These are phyloP conservation scores for Colletes gigas DNA, from an alignment of 1,140 invertebrate genomes.

Conservation along the genomic window DNA sequence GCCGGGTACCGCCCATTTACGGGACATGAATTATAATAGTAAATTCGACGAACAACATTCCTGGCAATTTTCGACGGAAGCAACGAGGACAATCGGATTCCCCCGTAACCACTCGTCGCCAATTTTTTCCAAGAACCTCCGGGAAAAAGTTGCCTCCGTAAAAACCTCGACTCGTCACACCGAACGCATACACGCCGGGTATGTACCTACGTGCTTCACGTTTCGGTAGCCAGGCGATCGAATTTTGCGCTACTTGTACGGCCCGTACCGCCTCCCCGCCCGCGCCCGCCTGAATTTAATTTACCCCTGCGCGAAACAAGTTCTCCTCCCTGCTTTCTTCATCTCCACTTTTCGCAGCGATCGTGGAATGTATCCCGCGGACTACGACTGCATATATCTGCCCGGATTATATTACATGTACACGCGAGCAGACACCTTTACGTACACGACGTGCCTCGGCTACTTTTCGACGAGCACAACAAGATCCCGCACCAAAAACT, in stretches of 20 bases:
- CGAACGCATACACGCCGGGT: conserved; percentile 16
- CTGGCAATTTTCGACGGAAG: neutral
- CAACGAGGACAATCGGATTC: conserved; percentile 13
- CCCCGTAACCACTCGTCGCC: conserved; percentile 1
- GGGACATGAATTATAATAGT: neutral
- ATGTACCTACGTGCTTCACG: conserved; percentile 33
- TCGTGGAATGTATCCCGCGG: conserved; percentile 17
- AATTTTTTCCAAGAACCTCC: conserved; percentile 15
- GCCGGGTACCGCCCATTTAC: too few species aligned
- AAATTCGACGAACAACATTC: neutral
- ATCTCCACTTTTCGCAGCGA: conserved; percentile 5
- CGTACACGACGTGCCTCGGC: neutral
- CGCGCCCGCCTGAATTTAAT: conserved; percentile 42
- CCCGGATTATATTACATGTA: conserved; percentile 28
- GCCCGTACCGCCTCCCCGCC: neutral
- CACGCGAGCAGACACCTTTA: neutral
- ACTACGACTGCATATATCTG: neutral
- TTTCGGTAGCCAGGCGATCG: conserved; percentile 44
- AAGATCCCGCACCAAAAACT: neutral
- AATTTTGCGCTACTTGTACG: conserved; percentile 35
- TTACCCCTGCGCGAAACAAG: conserved; percentile 38
- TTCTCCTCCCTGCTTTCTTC: conserved; percentile 28
- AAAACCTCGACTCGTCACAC: conserved; percentile 36
- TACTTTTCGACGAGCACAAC: neutral
- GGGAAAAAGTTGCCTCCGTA: neutral